These are phyloP conservation scores for Acrocephalus kingi DNA, from an alignment of 2,113 vertebrate genomes.

Conservation along the genomic window DNA sequence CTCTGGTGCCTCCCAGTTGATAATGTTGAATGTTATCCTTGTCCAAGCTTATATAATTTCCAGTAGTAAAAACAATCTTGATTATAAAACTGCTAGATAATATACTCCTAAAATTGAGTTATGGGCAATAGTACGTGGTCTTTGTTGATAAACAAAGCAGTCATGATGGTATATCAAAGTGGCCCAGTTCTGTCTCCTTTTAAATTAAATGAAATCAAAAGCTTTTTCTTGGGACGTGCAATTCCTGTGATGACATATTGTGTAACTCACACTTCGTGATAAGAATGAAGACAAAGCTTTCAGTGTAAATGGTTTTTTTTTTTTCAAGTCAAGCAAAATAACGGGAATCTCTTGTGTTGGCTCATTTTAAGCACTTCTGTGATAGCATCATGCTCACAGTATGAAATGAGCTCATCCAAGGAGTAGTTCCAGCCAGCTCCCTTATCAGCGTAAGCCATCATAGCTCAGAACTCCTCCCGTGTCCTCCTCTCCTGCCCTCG, in stretches of 20 bases:
- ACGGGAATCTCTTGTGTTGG: neutral
- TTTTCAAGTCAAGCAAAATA: neutral
- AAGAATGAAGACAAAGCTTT: neutral
- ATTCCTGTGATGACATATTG: neutral
- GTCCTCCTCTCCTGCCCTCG: neutral
- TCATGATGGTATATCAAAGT: neutral
- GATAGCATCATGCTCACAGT: neutral
- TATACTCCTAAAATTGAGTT: neutral
- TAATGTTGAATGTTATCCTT: neutral
- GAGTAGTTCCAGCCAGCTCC: neutral
- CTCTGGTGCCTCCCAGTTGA: constrained; percentile 1
- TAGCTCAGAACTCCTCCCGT: neutral
- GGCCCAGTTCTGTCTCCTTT: neutral
- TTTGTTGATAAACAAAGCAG: neutral
- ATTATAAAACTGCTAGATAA: neutral
- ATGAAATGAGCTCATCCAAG: neutral
- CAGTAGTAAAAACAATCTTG: neutral
- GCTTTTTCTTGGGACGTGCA: neutral
- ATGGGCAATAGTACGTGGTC: neutral
- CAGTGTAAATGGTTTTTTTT: neutral
- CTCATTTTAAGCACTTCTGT: neutral
- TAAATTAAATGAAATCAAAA: neutral
- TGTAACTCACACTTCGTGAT: neutral
- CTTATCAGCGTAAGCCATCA: neutral
- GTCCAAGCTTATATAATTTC: neutral